phyloP scores from a whole-genome alignment of 2,888 invertebrate species.

The Abscondita cerata region DNA sequence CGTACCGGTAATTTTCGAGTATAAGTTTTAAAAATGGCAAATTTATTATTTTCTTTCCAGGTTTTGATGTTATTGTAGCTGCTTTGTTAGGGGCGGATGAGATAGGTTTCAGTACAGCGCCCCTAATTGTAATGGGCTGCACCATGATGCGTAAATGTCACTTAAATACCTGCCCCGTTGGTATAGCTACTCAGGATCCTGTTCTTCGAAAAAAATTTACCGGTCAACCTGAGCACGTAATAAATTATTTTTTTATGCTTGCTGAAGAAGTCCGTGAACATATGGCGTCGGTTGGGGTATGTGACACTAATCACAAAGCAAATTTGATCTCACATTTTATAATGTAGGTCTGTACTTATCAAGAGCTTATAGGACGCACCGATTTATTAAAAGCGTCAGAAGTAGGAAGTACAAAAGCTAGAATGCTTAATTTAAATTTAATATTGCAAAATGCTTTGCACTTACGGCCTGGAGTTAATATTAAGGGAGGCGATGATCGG shows the following conservation, averaged over 20 bases:
- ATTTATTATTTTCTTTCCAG: constrained; percentile 44
- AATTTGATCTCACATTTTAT: constrained; percentile 2
- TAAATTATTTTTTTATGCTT: constrained; percentile 96
- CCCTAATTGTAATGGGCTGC: constrained; percentile 96
- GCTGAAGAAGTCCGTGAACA: constrained; percentile 95
- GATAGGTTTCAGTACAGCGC: constrained; percentile 98
- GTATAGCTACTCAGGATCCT: constrained; percentile 98
- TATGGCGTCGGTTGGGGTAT: constrained; percentile 91
- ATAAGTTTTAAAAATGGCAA: constrained; percentile 7
- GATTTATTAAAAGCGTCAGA: constrained; percentile 84
- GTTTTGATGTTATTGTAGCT: constrained; percentile 95
- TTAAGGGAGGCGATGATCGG: constrained; percentile 84
- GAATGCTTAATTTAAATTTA: constrained; percentile 81
- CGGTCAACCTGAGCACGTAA: constrained; percentile 96
- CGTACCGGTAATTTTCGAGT: constrained; percentile 69
- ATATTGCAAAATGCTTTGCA: constrained; percentile 90
- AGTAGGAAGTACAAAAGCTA: constrained; percentile 77
- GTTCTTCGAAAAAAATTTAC: constrained; percentile 93
- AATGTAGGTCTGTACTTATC: constrained; percentile 52
- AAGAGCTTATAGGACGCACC: constrained; percentile 89
- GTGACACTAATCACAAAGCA: constrained; percentile 44
- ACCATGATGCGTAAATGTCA: constrained; percentile 99
- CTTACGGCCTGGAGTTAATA: constrained; percentile 89
- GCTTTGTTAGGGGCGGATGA: constrained; percentile 97
- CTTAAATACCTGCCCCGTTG: constrained; percentile 98